Base-by-base conservation (phyloP, 2,888 invertebrate genomes). In the Empis livida region DNA sequence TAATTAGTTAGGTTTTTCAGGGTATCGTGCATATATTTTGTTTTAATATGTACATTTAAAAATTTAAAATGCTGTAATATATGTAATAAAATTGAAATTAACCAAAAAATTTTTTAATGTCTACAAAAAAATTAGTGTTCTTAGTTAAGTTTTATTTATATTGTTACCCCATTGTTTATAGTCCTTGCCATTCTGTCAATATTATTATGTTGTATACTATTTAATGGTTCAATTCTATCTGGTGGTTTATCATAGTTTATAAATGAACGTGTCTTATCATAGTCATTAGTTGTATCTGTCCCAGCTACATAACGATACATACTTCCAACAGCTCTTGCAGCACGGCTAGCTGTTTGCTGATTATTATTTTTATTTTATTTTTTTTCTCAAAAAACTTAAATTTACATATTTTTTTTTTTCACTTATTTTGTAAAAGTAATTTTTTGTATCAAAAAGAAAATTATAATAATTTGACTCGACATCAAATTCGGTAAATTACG, bases 291-390 rank as follows among this genome's bases (percentile, higher is more conserved):
- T 66, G 79, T 80, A 74, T 84, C 83, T 55, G 84, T 84, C 64
- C 79, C 79, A 58, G 84, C 82, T 63, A 84, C 79, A 71, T 85
- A 79, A 53, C 85, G 78, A 76, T 82, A 84, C 62, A 84, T 80
- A 61, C 80, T 79, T 62, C 84, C 85, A 53, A 83, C 84, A 60
- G 84, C 82, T 67, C 85, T 76, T 61, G 84, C 85, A 73, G 84
- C 79, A 67, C 82, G 79, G 74, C 83, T 84, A 64, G 84, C 84
- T 62, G 84, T 82, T 68, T 78, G 80, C 84, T 84, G 73, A 55
- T 49, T 51, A 44, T 48, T 49, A 23, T 42, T 20, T 43, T 45
- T 8, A 27, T 27, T 27, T 5, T 20, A 5, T 20, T 20, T 20
- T 20, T 5, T 20, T 20, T 20, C 5, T 20, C 3, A 20, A 9